A percentile compares a stretch with the other conserved stretches of the same genome.
Evolutionary conservation across 2,888 invertebrate species (phyloP).

Genomic region (Leucophenga maculata): DNA sequence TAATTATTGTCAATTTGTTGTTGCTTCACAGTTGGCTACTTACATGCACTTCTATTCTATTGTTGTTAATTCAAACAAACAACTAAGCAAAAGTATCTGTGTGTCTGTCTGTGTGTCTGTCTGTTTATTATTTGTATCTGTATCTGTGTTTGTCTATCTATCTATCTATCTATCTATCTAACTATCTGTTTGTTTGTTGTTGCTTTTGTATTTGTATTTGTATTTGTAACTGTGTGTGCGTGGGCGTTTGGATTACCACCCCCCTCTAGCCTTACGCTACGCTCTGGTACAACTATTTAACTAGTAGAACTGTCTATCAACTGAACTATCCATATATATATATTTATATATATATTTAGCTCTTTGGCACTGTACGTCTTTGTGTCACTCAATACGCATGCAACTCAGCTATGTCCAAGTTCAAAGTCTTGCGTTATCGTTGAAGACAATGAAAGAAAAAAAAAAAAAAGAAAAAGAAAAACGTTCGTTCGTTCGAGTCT

Average conservation of each 20-base stretch:
- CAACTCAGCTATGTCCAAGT: constrained; percentile 18
- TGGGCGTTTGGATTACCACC: not conserved
- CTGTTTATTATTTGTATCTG: not conserved
- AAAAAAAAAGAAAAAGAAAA: no score
- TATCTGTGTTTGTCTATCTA: not conserved
- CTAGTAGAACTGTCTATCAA: not conserved
- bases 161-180: not conserved
- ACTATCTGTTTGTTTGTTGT: not conserved
- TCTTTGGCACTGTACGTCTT: constrained; percentile 1
- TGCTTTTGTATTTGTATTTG: not conserved
- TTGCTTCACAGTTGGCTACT: constrained; percentile 26
- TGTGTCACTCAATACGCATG: constrained; percentile 13
- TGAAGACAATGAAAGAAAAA: not conserved
- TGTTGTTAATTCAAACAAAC: constrained; percentile 15
- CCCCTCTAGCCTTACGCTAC: not conserved
- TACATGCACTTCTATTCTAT: constrained; percentile 24
- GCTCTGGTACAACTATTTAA: not conserved
- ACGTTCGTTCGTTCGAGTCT: no score
- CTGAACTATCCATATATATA: constrained; percentile 5
- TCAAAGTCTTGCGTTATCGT: constrained; percentile 7
- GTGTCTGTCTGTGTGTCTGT: no score
- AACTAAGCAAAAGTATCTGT: not conserved
- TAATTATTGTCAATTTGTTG: constrained; percentile 54
- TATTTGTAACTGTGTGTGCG: not conserved
- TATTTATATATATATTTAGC: constrained; percentile 6